A percentile compares a stretch with the other conserved stretches of the same genome.
phyloP scores from a whole-genome alignment of 2,888 invertebrate species.

The Mayetiola destructor region DNA sequence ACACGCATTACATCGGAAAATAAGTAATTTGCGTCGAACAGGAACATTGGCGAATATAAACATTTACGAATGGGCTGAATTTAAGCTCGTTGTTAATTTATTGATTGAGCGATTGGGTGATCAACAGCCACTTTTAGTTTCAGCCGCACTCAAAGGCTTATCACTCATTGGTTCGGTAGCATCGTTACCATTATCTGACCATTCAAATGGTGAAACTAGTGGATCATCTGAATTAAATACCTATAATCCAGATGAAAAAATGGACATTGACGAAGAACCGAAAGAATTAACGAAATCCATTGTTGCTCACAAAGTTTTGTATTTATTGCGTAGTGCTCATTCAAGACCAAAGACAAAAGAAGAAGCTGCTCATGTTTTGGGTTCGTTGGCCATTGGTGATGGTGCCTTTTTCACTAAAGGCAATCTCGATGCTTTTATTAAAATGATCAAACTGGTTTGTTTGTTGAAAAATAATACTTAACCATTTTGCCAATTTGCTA shows the following conservation, averaged over 20 bases:
- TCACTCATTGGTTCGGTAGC: slow-evolving; percentile 55
- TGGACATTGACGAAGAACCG: slow-evolving; percentile 23
- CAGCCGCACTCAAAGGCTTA: slow-evolving; percentile 54
- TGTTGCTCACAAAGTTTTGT: slow-evolving; percentile 54
- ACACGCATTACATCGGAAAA: slow-evolving; percentile 52
- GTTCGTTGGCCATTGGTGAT: slow-evolving; percentile 72
- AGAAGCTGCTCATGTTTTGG: slow-evolving; percentile 59
- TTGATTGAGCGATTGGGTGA: slow-evolving; percentile 40
- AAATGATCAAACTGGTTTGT: slow-evolving; percentile 60
- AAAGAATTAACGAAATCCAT: slow-evolving; percentile 43
- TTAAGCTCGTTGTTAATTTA: slow-evolving; percentile 41
- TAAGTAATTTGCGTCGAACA: slow-evolving; percentile 36
- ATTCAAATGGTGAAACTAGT: not conserved
- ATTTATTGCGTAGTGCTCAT: slow-evolving; percentile 55
- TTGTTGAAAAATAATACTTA: not conserved
- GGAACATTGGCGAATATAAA: slow-evolving; percentile 23
- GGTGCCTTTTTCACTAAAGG: slow-evolving; percentile 54
- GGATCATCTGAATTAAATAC: slow-evolving; percentile 19
- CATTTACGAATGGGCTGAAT: slow-evolving; percentile 41
- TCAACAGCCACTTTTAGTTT: slow-evolving; percentile 46
- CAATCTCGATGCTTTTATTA: slow-evolving; percentile 59
- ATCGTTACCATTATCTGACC: slow-evolving; percentile 46
- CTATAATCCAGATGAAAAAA: slow-evolving; percentile 30
- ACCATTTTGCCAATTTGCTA: not conserved
- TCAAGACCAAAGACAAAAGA: slow-evolving; percentile 58